Conservation (phyloP, 2,113 vertebrate genomes). For the Petromus typicus region DNA sequence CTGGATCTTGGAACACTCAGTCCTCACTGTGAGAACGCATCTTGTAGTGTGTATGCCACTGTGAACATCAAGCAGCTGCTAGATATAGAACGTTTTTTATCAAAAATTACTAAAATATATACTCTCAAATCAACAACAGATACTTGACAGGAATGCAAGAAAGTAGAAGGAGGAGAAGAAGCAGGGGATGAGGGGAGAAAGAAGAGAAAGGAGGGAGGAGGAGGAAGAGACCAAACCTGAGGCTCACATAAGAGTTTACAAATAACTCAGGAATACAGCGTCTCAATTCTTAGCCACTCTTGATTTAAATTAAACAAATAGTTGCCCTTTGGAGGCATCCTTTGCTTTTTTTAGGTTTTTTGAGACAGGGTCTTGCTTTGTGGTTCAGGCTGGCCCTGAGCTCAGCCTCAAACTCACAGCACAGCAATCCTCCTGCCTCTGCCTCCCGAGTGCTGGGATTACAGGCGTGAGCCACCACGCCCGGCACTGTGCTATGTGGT, state of each 20-base stretch:
- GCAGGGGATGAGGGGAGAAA: not conserved
- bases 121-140: not conserved
- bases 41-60: not conserved
- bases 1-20: conserved; percentile 1
- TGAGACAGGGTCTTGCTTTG: no score
- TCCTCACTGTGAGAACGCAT: not conserved
- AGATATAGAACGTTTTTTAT: conserved; percentile 23
- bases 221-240: not conserved
- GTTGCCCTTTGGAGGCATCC: not conserved
- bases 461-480: no score
- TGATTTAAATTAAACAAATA: conserved; percentile 1
- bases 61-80: not conserved
- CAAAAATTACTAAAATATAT: conserved; percentile 2
- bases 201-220: no score
- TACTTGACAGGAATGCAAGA: not conserved
- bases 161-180: not conserved
- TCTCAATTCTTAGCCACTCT: conserved; percentile 21
- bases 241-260: conserved; percentile 18
- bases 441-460: no score
- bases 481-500: no score
- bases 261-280: not conserved
- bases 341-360: no score
- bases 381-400: no score
- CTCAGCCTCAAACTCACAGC: no score
- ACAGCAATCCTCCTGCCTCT: no score